Evolutionary conservation across 37 sponge, comb jelly and placozoan species (phyloP).

Genomic region (Diacarnus erythraeanus): DNA sequence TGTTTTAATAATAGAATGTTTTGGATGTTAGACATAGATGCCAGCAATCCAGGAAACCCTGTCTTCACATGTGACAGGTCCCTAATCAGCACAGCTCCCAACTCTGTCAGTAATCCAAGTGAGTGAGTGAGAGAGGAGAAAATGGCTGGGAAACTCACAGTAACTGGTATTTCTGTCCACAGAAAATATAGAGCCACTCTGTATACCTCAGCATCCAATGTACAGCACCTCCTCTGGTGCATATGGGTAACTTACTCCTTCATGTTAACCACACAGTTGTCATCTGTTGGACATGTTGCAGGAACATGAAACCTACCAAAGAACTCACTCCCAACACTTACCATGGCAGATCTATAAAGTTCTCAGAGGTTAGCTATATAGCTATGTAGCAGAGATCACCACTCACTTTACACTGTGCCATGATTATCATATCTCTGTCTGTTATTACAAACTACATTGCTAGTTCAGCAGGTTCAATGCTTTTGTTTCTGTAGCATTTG

Average conservation of each 20-base stretch:
- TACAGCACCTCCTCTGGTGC: background rate
- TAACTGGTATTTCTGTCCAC: background rate
- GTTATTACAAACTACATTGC: no score
- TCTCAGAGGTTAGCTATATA: background rate
- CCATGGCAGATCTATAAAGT: background rate
- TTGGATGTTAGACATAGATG: background rate
- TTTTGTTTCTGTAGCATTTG: background rate
- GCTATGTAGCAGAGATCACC: no score
- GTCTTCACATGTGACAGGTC: background rate
- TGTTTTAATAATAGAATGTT: no score
- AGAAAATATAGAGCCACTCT: background rate
- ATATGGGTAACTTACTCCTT: background rate
- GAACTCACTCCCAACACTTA: background rate
- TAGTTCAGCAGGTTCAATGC: background rate
- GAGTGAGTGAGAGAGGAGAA: no score
- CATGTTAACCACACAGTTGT: background rate
- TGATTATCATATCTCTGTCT: no score
- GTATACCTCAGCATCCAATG: background rate
- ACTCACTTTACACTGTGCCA: no score
- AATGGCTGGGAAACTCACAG: background rate
- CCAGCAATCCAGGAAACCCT: background rate
- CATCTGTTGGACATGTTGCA: background rate
- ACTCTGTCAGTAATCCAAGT: background rate
- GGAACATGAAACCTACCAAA: background rate
- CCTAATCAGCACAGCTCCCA: background rate